These are phyloP conservation scores for Dynastes grantii DNA, from an alignment of 2,888 invertebrate species.

Conservation along the genomic window DNA sequence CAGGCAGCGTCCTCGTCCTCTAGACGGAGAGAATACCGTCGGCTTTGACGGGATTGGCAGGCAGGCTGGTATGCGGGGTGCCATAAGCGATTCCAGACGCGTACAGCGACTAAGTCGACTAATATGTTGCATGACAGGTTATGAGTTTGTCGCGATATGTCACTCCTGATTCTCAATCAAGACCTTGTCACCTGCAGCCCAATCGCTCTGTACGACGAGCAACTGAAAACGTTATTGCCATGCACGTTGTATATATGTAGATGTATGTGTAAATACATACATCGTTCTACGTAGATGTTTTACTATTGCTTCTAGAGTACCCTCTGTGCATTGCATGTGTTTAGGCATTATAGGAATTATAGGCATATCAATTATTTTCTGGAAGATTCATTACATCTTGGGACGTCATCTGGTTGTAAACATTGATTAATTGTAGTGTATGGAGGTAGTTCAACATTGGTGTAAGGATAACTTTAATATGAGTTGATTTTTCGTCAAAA, in stretches of 20 bases:
- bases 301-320: no score
- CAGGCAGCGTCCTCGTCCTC: background rate
- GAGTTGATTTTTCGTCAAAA: no score
- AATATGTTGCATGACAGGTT: constrained; percentile 64
- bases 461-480: no score
- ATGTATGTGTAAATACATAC: background rate
- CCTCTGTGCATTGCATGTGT: no score
- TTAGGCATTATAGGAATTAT: no score
- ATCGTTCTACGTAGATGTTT: no score
- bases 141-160: constrained; percentile 65
- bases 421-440: no score
- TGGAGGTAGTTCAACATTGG: no score
- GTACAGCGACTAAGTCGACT: constrained; percentile 61
- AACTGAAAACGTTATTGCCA: constrained; percentile 52
- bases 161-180: constrained; percentile 65
- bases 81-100: constrained; percentile 52
- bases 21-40: background rate
- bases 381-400: no score
- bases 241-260: background rate
- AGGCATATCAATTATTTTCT: no score
- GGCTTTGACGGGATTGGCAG: background rate
- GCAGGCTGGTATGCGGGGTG: background rate
- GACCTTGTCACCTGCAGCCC: constrained; percentile 62
- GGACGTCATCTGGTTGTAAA: no score
- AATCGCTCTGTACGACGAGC: constrained; percentile 54